Conservation (phyloP, 2,888 invertebrate species). For the Epirrhoe alternata region DNA sequence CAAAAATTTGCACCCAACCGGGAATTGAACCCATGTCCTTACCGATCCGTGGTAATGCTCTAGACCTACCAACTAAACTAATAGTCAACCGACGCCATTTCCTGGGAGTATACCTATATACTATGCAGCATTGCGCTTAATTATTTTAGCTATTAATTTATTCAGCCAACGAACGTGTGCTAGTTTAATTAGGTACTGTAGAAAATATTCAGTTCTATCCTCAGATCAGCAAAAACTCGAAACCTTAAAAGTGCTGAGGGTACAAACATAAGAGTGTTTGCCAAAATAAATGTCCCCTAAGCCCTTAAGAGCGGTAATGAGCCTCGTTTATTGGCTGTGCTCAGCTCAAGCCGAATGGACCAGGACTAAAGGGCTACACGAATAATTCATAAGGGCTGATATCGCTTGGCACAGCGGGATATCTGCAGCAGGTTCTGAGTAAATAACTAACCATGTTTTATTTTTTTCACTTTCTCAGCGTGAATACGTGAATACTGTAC, state of each 20-base stretch:
- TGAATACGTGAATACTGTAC: too few species aligned
- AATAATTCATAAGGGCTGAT: constrained; percentile 36
- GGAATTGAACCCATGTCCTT: too few species aligned
- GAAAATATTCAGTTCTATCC: background rate
- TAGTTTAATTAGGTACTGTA: too few species aligned
- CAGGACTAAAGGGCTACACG: constrained; percentile 17
- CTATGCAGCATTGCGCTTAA: too few species aligned
- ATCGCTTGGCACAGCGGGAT: background rate
- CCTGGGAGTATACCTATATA: too few species aligned
- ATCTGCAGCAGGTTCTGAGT: background rate
- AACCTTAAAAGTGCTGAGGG: background rate
- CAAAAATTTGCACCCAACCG: too few species aligned
- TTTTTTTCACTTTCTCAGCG: background rate
- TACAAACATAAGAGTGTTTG: constrained; percentile 15
- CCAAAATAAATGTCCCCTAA: constrained; percentile 27
- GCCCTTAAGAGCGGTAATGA: constrained; percentile 37
- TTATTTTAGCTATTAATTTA: too few species aligned
- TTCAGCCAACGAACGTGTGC: too few species aligned
- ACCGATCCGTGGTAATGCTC: too few species aligned
- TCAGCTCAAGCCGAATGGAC: constrained; percentile 31
- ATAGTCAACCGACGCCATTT: too few species aligned
- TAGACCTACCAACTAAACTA: too few species aligned
- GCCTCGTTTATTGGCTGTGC: constrained; percentile 35
- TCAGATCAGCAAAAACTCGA: background rate
- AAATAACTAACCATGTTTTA: background rate